Evolutionary conservation across 2,797 vertebrate genomes (phyloP), one percentile per base, ranked within the genome.

Genomic region (Semotilus atromaculatus): DNA sequence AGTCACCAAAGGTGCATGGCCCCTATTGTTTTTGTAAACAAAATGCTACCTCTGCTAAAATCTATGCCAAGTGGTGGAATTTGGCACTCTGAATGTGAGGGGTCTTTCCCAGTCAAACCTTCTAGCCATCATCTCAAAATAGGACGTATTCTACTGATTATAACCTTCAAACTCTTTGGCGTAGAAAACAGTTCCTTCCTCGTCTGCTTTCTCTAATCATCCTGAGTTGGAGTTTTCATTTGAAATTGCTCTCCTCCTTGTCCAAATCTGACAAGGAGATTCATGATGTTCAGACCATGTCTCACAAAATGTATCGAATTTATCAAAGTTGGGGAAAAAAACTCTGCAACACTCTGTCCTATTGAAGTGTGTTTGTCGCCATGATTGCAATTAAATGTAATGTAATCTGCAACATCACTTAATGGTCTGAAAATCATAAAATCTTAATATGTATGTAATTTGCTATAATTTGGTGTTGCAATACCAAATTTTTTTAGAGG

Each of bases 21-120:
- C 62, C 21, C 62, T 80, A 9, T 80, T 80, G 43, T 68, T 67
- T 80, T 67, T 80, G 62, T 67, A 51, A 80, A 45, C 31, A n/a
- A 80, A 80, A 80, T 67, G 43, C 29, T 48, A 18, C 19, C 18
- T 45, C 26, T 51, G 60, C 26, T 13, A 51, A 67, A 21, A 43
- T 66, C 13, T 76, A n/a, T 58, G 31, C 13, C 51, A 58, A 4
- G 29, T 16, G 34, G 21, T 51, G 10, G 34, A 48, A 67, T 67
- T 31, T 79, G 18, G 7, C 55, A 40, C 55, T 29, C 23, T 77
- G 34, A 76, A 58, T 36, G 3, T 38, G 10, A 19, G 14, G 16
- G n/a, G 38, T 78, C n/a, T 66, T 66, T 66, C 16, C 8, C 26
- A 64, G 26, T 34, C 76, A 66, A 66, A 34, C 60, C 14, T 19